phyloP scores from a whole-genome alignment of 2,797 vertebrate genomes.

The Anas bernieri region DNA sequence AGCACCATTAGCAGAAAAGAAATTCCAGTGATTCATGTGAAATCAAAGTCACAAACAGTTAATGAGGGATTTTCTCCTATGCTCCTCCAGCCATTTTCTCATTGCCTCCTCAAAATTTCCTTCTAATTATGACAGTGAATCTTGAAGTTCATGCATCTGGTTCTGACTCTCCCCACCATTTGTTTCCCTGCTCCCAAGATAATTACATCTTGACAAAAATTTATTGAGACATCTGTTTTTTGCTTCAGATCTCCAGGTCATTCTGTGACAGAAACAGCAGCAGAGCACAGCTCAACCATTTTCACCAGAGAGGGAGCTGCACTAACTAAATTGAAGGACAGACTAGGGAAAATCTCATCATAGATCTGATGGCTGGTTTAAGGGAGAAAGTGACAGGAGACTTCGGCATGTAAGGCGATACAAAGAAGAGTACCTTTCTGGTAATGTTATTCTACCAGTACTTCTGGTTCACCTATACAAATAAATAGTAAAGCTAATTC shows the following conservation, averaged over 20 bases:
- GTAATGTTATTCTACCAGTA: not conserved
- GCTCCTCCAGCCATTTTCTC: not conserved
- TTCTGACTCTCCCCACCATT: constrained; percentile 65
- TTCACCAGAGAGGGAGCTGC: not conserved
- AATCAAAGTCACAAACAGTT: not conserved
- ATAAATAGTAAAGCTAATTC: not conserved
- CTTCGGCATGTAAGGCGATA: not conserved
- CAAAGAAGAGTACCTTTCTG: not conserved
- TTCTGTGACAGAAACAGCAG: constrained; percentile 24
- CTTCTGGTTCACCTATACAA: not conserved
- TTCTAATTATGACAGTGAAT: constrained; percentile 66
- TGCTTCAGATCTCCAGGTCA: constrained; percentile 74
- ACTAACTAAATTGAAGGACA: not conserved
- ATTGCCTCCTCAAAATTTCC: constrained; percentile 58
- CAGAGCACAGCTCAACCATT: constrained; percentile 1
- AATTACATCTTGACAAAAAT: constrained; percentile 80
- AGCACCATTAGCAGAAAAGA: not conserved
- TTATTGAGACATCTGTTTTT: constrained; percentile 80
- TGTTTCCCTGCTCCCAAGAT: constrained; percentile 74
- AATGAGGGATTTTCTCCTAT: not conserved
- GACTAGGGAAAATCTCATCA: not conserved
- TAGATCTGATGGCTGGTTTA: not conserved
- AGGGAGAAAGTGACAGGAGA: not conserved
- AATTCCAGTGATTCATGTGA: constrained; percentile 4
- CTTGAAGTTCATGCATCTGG: constrained; percentile 73